phyloP scores from a whole-genome alignment of 2,797 vertebrate genomes.

The Malurus splendens region DNA sequence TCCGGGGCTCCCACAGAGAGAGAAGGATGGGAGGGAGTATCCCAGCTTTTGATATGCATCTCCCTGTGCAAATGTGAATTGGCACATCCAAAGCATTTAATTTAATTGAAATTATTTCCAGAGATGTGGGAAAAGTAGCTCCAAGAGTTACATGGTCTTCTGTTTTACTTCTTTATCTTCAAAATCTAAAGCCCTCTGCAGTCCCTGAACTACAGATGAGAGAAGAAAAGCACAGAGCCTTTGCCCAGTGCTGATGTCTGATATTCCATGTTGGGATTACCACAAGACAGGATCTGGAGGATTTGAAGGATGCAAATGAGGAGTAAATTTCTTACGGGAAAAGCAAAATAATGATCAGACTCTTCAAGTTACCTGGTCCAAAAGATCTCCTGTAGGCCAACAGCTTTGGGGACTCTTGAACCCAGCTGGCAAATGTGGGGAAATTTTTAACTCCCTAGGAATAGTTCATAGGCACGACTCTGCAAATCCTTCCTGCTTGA shows the following conservation, averaged over 20 bases:
- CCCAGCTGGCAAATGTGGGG: not conserved
- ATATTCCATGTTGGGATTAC: not conserved
- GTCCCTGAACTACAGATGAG: not conserved
- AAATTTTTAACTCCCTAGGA: not conserved
- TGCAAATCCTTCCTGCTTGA: slow-evolving; percentile 4
- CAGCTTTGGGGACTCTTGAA: not conserved
- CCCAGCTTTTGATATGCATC: not conserved
- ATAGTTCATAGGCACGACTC: not conserved
- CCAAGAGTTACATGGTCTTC: not conserved
- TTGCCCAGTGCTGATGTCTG: not conserved
- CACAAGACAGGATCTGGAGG: not conserved
- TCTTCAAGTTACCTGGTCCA: not conserved
- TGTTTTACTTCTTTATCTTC: not conserved
- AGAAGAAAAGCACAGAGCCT: not conserved
- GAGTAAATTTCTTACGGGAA: not conserved
- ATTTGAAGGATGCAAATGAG: not conserved
- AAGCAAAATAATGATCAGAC: not conserved
- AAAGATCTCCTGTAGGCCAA: not conserved
- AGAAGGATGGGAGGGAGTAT: not conserved
- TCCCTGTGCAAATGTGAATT: not conserved
- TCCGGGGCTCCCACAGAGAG: not conserved
- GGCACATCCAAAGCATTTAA: not conserved
- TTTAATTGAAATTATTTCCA: not conserved
- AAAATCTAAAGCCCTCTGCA: not conserved
- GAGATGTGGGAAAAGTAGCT: not conserved